These are phyloP conservation scores for Montipora efflorescens DNA, from an alignment of 64 coral and sea anemone genomes.

Conservation along the genomic window DNA sequence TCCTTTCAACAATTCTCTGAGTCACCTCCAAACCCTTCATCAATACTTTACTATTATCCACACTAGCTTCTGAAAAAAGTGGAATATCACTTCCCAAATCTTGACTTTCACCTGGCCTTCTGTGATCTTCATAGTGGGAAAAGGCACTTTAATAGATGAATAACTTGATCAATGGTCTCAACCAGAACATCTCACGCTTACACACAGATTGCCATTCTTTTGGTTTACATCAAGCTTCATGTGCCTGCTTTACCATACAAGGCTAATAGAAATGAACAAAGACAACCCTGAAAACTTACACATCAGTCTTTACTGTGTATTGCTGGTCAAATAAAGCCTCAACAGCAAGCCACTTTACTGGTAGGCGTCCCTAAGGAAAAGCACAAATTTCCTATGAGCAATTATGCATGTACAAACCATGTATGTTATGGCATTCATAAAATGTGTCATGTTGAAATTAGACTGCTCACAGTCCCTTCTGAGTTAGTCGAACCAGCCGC, in stretches of 20 bases:
- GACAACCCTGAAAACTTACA: slow-evolving; percentile 49
- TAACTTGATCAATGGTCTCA: too few relatives aligned
- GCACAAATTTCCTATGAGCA: not conserved
- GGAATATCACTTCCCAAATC: not conserved
- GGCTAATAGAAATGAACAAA: not conserved
- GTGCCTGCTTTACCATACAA: not conserved
- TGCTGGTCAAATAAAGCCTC: slow-evolving; percentile 79
- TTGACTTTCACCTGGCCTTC: too few relatives aligned
- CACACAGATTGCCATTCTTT: not conserved
- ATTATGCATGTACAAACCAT: too few relatives aligned
- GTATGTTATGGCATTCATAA: not conserved
- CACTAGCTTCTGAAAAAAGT: not conserved
- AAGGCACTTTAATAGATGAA: too few relatives aligned
- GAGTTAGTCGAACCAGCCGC: too few relatives aligned
- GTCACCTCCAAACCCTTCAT: not conserved
- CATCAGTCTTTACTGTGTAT: slow-evolving; percentile 71
- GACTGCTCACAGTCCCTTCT: too few relatives aligned
- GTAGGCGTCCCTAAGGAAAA: slow-evolving; percentile 56
- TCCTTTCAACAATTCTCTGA: too few relatives aligned
- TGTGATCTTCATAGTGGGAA: too few relatives aligned
- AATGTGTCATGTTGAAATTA: too few relatives aligned
- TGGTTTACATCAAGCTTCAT: not conserved
- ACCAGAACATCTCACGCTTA: too few relatives aligned
- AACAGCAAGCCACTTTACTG: slow-evolving; percentile 71
- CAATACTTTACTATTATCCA: not conserved